Percentiles rank a stretch among this genome's conserved stretches.
phyloP scores from a whole-genome alignment of 2,888 invertebrate species.

The Cactoblastis cactorum region DNA sequence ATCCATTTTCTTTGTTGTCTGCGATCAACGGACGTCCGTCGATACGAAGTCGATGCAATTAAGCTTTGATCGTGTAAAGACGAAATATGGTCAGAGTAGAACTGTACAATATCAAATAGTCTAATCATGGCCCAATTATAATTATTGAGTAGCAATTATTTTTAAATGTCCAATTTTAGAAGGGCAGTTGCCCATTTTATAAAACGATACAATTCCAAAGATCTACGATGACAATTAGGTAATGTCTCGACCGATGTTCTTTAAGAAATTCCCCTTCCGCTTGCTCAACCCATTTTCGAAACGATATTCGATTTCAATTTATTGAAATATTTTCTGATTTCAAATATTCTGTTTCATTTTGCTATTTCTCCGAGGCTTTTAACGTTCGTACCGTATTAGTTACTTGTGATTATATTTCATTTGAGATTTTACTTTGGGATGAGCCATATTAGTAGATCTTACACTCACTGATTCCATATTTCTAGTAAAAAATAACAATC shows the following conservation, averaged over 20 bases:
- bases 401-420: too few relatives aligned
- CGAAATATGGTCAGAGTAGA: neutral
- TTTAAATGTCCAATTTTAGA: neutral
- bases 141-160: neutral
- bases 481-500: too few relatives aligned
- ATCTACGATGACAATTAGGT: conserved; percentile 33
- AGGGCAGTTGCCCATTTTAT: neutral
- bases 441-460: too few relatives aligned
- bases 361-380: neutral
- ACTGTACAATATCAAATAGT: neutral
- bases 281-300: conserved; percentile 4
- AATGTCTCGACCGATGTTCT: conserved; percentile 17
- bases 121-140: neutral
- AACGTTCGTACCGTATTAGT: too few relatives aligned
- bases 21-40: conserved; percentile 65
- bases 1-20: conserved; percentile 64
- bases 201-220: conserved; percentile 54
- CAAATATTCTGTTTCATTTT: too few relatives aligned
- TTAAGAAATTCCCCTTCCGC: conserved; percentile 8
- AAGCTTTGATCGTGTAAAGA: conserved; percentile 69
- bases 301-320: conserved; percentile 1
- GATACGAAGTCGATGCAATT: conserved; percentile 69
- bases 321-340: conserved; percentile 2
- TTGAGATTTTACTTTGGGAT: too few relatives aligned
- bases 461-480: too few relatives aligned